Conservation (phyloP, 2,888 invertebrate genomes). For the Cerastoderma edule region DNA sequence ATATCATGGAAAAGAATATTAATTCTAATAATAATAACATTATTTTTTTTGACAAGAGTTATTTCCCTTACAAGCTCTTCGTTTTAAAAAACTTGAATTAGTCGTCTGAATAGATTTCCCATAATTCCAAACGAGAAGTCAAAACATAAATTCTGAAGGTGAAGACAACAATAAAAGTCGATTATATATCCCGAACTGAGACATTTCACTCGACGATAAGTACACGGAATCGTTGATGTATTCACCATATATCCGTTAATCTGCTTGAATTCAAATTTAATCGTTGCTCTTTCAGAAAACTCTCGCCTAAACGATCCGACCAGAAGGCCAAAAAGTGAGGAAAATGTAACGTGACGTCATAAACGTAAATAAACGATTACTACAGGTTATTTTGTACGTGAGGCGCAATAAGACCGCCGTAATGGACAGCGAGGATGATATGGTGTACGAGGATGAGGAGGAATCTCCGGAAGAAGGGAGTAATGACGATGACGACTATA, state of each 20-base stretch:
- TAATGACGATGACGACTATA: constrained; percentile 93
- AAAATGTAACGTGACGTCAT: constrained; percentile 77
- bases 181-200: too few relatives aligned
- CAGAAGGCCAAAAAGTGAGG: neutral
- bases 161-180: constrained; percentile 65
- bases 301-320: neutral
- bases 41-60: too few relatives aligned
- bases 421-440: constrained; percentile 98
- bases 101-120: constrained; percentile 51
- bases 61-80: neutral
- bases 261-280: neutral
- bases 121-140: constrained; percentile 53
- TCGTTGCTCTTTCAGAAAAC: constrained; percentile 29
- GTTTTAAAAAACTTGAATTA: constrained; percentile 31
- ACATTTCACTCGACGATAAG: too few relatives aligned
- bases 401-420: neutral
- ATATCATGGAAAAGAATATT: too few relatives aligned
- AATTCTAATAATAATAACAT: too few relatives aligned
- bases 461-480: constrained; percentile 91
- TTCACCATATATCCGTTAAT: neutral
- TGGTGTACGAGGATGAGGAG: constrained; percentile 92
- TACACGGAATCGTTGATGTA: neutral
- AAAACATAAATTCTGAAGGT: constrained; percentile 61
- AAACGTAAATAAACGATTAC: constrained; percentile 74
- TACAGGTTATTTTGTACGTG: neutral